Base-by-base conservation (phyloP, 2,113 vertebrate genomes). In the Alethe castanea region DNA sequence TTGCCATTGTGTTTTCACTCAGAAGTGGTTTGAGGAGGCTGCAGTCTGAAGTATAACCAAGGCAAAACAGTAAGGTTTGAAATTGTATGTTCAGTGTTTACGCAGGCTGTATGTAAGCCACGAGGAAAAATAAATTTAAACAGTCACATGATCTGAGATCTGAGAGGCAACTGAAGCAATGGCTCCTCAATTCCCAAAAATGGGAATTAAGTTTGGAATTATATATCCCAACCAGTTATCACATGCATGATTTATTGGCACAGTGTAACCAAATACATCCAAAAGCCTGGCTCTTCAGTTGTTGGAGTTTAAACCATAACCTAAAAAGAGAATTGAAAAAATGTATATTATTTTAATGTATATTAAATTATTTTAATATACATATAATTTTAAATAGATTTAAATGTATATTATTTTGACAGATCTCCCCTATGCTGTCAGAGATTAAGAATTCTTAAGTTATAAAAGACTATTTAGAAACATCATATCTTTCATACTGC, bases 61-160 rank as follows among this genome's bases (percentile, higher is more conserved):
- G 85, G 16, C 17, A 65, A 94, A 90, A 45, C 81, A 88, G 3
- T 82, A 76, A 78, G 15, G 31, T 91, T 88, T 73, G 78, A 91
- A 95, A 92, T 91, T 91, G 94, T 36, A 76, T 61, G 74, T 79
- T 92, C 52, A 40, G 19, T 95, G 94, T 94, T 95, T 95, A 57
- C 78, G 47, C 52, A 88, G 69, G 38, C 82, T 74, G 26, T 66
- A 44, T 77, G 62, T 76, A 80, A 95, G n/a, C 93, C 94, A 91
- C 87, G 69, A 72, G 73, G 59, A 81, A 91, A 95, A 90, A 91
- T 35, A 91, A 87, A 91, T 76, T 74, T 54, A 33, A 89, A 79
- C 59, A 65, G 29, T 79, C 35, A 26, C 12, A 50, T 36, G 40
- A 35, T 35, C 35, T 35, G 52, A 89, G 86, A 87, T 95, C 81